Base-by-base conservation (phyloP, 2,797 vertebrate genomes). In the Lateolabrax maculatus region DNA sequence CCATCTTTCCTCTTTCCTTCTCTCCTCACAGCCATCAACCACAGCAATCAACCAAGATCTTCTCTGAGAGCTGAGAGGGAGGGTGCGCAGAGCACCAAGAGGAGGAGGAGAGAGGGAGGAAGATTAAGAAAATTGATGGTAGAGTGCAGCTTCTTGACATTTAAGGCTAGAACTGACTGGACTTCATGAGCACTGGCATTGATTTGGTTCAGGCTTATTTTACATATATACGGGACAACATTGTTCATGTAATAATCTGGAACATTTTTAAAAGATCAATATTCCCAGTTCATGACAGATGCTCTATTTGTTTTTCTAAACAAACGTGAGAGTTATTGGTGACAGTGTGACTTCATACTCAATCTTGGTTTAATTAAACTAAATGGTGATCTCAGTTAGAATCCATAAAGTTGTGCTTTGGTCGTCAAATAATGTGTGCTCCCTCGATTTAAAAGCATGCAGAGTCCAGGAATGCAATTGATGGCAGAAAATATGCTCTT, bases 31-130 rank as follows among this genome's bases (percentile, higher is more conserved):
- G 72, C 84, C 87, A 77, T 90, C 87, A 88, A 75, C 86, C 79
- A 68, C 81, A 64, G 88, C 90, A 93, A 92, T 92, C 91, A 92
- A 62, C 43, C 75, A 2, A 80, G 85, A 86, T 89, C 87, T 89
- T 81, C 72, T n/a, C 43, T 2, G 62, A 75, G 81, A 71, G 74
- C 71, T 19, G 80, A 67, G 72, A 62, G 81, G 75, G 73, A 46
- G 70, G 72, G 49, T 11, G 65, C 75, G 67, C 68, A 67, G 58
- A 75, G 84, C 75, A 52, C 31, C 85, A 75, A 68, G 83, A 82
- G 81, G 82, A 67, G 79, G 77, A 78, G 75, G 70, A 56, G 57
- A 63, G 56, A 52, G 77, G 71, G 75, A 75, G 79, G 81, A 75
- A 87, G 78, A 87, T 75, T 58, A 77, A 77, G 79, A 67, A 83